Conservation (phyloP, 2,797 vertebrate species). For the Sphenodon punctatus region DNA sequence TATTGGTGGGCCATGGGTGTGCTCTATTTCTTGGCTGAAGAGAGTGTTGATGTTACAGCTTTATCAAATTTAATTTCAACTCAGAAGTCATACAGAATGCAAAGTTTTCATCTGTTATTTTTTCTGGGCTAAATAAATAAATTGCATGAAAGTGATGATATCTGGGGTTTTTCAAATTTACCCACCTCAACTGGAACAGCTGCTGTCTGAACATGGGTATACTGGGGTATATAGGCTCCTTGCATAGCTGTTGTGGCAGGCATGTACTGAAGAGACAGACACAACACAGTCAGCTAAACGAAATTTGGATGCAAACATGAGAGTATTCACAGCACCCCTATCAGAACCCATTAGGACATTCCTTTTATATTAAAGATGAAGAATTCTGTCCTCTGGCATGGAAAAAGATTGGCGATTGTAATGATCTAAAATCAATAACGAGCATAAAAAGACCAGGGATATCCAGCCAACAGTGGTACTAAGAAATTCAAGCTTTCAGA, state of each 20-base stretch:
- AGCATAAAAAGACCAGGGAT: neutral
- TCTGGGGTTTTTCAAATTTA: no score
- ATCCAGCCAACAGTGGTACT: neutral
- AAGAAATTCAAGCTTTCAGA: constrained; percentile 2
- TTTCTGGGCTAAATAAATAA: neutral
- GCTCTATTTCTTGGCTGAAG: neutral
- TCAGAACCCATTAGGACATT: neutral
- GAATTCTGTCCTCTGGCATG: neutral
- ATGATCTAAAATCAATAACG: neutral
- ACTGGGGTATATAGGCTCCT: constrained; percentile 94
- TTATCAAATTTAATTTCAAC: neutral
- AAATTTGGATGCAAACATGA: neutral
- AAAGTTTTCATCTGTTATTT: neutral
- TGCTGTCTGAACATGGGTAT: constrained; percentile 90
- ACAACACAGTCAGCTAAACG: neutral
- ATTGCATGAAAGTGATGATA: no score
- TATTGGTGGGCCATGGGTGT: neutral
- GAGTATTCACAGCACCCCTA: neutral
- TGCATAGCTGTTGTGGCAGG: constrained; percentile 93
- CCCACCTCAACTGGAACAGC: constrained; percentile 91
- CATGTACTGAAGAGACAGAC: constrained; percentile 87
- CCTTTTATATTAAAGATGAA: neutral
- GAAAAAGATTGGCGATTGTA: neutral
- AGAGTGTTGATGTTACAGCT: neutral
- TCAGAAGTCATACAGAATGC: neutral